Evolutionary conservation across 1,140 invertebrate genomes (phyloP), one percentile per base, ranked within the genome.

Genomic region (Drosophila auraria): DNA sequence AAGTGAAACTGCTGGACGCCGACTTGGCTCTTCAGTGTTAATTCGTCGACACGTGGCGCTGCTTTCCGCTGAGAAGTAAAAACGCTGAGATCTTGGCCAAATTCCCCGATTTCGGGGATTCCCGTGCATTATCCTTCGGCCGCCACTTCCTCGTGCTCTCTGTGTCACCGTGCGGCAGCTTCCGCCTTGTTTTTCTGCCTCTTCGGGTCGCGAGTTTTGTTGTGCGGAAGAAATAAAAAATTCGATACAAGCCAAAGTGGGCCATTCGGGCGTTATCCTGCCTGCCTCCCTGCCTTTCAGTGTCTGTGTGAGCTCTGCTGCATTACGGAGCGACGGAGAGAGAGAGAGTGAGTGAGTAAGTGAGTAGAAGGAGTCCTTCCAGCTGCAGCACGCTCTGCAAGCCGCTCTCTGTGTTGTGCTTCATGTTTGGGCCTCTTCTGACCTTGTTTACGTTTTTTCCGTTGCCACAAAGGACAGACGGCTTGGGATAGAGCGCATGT

Each of bases 21-120:
- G 64, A 89, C 82, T 82, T 84, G 86, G 47, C 79, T 76, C 86
- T 89, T 89, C 86, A 89, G 86, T 89, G 86, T 89, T 84, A 89
- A 89, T 89, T 90, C 86, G 86, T 90, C 86, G 86, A 89, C 86
- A 89, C 86, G 86, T 86, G 86, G 80, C 86, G 82, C 76, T 86
- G 86, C 65, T 76, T 84, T 89, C 49, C 65, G 75, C 71, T 76
- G 57, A 58, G 69, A 80, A 70, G 49, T 70, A 50, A 80, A 74
- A 80, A 70, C 66, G 62, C 76, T 65, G 53, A 59, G 59, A 75
- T 82, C 80, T 78, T 47, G 76, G 40, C 45, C 45, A 69, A 70
- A 49, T 63, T 69, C 54, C 42, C 58, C 51, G 63, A 42, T 62
- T 50, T 65, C 45, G 54, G 60, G 42, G 36, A 51, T 54, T 59